These are phyloP conservation scores for Drosophila paranaensis DNA, from an alignment of 2,888 invertebrate species.

Conservation along the genomic window DNA sequence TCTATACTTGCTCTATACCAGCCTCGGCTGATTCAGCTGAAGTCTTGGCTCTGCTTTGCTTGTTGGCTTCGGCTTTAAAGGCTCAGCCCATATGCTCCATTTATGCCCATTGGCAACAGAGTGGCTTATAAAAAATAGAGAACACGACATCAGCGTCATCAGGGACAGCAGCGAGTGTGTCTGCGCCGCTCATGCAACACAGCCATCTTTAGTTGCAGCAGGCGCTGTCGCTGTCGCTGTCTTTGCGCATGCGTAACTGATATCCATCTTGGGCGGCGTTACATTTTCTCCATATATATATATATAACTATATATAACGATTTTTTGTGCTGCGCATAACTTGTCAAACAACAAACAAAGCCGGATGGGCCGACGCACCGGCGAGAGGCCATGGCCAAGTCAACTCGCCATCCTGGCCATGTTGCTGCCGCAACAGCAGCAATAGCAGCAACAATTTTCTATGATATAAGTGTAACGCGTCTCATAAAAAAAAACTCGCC, in stretches of 20 bases:
- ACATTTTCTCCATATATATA: conserved; percentile 58
- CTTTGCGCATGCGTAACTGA: conserved; percentile 71
- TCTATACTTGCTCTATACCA: too few relatives aligned
- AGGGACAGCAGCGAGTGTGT: conserved; percentile 8
- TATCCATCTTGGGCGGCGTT: conserved; percentile 74
- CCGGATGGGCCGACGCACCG: conserved; percentile 44
- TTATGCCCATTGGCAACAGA: conserved; percentile 8
- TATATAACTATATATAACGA: conserved; percentile 8
- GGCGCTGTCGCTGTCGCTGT: conserved; percentile 20
- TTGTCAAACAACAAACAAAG: conserved; percentile 75
- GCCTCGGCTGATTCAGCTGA: background rate
- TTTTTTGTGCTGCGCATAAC: conserved; percentile 60
- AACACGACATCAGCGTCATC: conserved; percentile 12
- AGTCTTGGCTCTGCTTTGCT: background rate
- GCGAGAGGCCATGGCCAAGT: conserved; percentile 31
- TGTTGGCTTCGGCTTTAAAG: background rate
- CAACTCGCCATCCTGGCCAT: conserved; percentile 24
- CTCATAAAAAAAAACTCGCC: conserved; percentile 48
- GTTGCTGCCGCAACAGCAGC: conserved; percentile 29
- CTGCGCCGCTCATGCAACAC: conserved; percentile 12
- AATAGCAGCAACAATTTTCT: conserved; percentile 37
- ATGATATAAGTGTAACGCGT: conserved; percentile 57
- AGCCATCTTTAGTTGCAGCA: conserved; percentile 23
- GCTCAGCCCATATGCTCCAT: conserved; percentile 12
- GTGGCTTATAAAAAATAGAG: conserved; percentile 3